Evolutionary conservation across 1,140 invertebrate species (phyloP).

Genomic region (Caerostris extrusa): DNA sequence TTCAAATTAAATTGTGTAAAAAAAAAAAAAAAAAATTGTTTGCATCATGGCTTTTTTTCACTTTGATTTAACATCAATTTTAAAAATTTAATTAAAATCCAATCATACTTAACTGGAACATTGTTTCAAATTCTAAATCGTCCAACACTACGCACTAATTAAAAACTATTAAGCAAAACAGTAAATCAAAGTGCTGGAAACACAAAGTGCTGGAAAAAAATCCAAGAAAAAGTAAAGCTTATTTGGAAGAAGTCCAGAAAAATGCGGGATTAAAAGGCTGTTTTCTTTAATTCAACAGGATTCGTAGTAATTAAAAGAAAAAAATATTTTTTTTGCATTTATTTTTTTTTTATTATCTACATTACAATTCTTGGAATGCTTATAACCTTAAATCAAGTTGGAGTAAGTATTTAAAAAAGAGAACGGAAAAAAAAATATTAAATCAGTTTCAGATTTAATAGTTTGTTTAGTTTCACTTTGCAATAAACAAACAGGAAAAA

Average conservation of each 20-base stretch:
- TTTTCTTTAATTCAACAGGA: conserved; percentile 43
- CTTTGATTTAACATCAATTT: not conserved
- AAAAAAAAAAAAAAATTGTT: not conserved
- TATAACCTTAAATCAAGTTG: not conserved
- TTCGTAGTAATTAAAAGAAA: conserved; percentile 22
- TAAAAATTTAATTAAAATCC: conserved; percentile 35
- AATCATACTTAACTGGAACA: not conserved
- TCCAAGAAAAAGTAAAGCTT: not conserved
- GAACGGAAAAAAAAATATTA: not conserved
- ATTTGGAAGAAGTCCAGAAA: not conserved
- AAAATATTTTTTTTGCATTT: not conserved
- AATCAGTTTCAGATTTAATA: not conserved
- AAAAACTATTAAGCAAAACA: not conserved
- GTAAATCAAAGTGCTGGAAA: not conserved
- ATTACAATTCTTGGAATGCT: not conserved
- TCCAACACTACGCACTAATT: not conserved
- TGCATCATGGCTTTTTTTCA: not conserved
- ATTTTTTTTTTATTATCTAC: not conserved
- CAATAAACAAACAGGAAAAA: not conserved
- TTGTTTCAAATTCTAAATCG: not conserved
- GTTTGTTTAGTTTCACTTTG: not conserved
- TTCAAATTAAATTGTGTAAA: not conserved
- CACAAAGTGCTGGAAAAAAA: not conserved
- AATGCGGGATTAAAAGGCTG: not conserved
- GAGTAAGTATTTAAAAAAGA: no score